Evolutionary conservation across 2,888 invertebrate species (phyloP).

Genomic region (Pyralis farinalis): DNA sequence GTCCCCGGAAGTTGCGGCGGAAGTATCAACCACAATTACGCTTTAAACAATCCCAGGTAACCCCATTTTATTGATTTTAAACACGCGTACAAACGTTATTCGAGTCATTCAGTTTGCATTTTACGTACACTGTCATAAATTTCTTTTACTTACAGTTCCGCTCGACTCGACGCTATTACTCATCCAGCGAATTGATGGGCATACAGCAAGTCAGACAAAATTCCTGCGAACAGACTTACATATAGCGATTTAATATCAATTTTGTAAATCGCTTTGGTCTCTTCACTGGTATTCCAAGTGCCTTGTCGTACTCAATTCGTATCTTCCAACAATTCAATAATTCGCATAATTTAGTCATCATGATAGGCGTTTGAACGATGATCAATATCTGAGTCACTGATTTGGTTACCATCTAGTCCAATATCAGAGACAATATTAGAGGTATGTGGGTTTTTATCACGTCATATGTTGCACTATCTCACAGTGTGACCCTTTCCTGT

Average conservation of each 20-base stretch:
- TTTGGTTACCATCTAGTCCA: slow-evolving; percentile 4
- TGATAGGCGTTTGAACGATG: slow-evolving; percentile 18
- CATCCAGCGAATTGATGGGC: slow-evolving; percentile 88
- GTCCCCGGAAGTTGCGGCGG: slow-evolving; percentile 89
- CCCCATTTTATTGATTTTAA: slow-evolving; percentile 2
- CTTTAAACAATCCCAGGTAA: slow-evolving; percentile 92
- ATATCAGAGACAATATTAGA: slow-evolving; percentile 21
- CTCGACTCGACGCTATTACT: slow-evolving; percentile 87
- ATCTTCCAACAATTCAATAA: slow-evolving; percentile 35
- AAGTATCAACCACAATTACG: slow-evolving; percentile 92
- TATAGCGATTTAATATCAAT: slow-evolving; percentile 79
- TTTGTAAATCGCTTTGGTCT: slow-evolving; percentile 29
- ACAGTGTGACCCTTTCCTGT: slow-evolving; percentile 27
- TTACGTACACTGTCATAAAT: slow-evolving; percentile 43
- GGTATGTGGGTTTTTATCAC: slow-evolving; percentile 37
- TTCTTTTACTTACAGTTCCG: slow-evolving; percentile 85
- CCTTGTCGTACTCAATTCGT: slow-evolving; percentile 47
- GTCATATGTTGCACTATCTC: slow-evolving; percentile 34
- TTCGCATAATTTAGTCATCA: slow-evolving; percentile 18
- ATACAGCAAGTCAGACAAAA: slow-evolving; percentile 88
- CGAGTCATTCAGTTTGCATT: slow-evolving; percentile 25
- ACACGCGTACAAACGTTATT: slow-evolving; percentile 7
- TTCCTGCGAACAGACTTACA: slow-evolving; percentile 92
- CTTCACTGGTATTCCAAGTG: slow-evolving; percentile 55
- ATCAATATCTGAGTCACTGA: slow-evolving; percentile 2